Base-by-base conservation (phyloP, 2,888 invertebrate species). In the Gibbula magus region DNA sequence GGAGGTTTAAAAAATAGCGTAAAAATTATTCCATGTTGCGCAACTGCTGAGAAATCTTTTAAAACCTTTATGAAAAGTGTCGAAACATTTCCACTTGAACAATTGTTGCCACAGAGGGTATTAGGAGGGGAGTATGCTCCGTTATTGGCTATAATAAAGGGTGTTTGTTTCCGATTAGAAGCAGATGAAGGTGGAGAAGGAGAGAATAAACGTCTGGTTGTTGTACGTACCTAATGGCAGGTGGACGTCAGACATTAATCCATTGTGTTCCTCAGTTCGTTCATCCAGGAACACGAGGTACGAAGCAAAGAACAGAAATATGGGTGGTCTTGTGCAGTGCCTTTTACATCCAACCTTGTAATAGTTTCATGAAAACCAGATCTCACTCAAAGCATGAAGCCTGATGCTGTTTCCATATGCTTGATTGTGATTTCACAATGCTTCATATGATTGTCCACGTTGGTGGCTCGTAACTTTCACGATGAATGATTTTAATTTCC, bases 161-260 rank as follows among this genome's bases (percentile, higher is more conserved):
- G 35, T n/a, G 70, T 16, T 70, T 70, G 70, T 70, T 18, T 70
- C 35, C 67, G 18, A 70, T 70, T 70, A 32, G 18, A 20, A 16
- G 35, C 35, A 45, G 5, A 32, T 39, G 70, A 39, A 70, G 70
- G 32, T 35, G 29, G 35, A 16, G 22, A 29, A 70, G 70, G 32
- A 70, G 29, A 39, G 70, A 35, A 29, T 70, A 35, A 70, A 18
- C 32, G 32, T 13, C 20, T 20, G 35, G 20, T 39, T 32, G 70
- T 35, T 16, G 20, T 70, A 70, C 70, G 2, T 70, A 70, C 70
- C 70, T 70, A 70, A 70, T 70, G 70, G 70, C 70, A 70, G 70
- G 16, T 70, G 70, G 35, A 70, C 35, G 39, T 70, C 70, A 39
- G 70, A 70, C 70, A 70, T 70, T 70, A 70, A 70, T 70, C 70